Base-by-base conservation (phyloP, 2,797 vertebrate genomes). In the Mareca penelope region DNA sequence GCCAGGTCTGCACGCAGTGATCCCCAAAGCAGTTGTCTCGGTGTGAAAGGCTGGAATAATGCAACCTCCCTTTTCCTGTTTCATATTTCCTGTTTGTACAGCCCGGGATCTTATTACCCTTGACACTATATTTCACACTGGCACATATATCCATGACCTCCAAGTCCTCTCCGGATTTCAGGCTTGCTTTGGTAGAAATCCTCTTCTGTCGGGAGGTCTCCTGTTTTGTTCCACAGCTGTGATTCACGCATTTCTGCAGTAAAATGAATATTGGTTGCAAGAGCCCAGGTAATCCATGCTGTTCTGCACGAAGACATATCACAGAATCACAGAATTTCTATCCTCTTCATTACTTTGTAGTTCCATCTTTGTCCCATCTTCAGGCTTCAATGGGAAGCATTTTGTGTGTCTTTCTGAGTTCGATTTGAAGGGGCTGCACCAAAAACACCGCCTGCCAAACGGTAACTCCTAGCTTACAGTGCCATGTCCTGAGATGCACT, bases 51-150 rank as follows among this genome's bases (percentile, higher is more conserved):
- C 71, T 88, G 80, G 67, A 60, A 79, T 91, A 93, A 90, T 40
- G 55, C 73, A 94, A 70, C 42, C 42, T 91, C 73, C 50, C 46
- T 86, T 88, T 85, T 95, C 78, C 71, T 88, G 31, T 72, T 91
- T 84, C 46, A 63, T 84, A 68, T 67, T 84, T 93, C 77, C 78
- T 61, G 63, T 44, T 94, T 95, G 39, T 87, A 48, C 56, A 93
- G 83, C 52, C 56, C 42, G 81, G 48, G 80, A 79, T 85, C 59
- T 72, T 79, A n/a, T 81, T 86, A 59, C 59, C 67, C 71, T 81
- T 79, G 42, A 91, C 68, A 67, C 67, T 5, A 0, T 88, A 90
- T 94, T 94, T 94, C 85, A 91, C 39, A 44, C 60, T 86, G 77
- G 70, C 59, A 89, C 85, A 73, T 72, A 84, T 7, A 86, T 91